A percentile compares a stretch with the other conserved stretches of the same genome.
These are phyloP conservation scores for Phrynosoma platyrhinos DNA, from an alignment of 2,113 vertebrate genomes.

Conservation along the genomic window DNA sequence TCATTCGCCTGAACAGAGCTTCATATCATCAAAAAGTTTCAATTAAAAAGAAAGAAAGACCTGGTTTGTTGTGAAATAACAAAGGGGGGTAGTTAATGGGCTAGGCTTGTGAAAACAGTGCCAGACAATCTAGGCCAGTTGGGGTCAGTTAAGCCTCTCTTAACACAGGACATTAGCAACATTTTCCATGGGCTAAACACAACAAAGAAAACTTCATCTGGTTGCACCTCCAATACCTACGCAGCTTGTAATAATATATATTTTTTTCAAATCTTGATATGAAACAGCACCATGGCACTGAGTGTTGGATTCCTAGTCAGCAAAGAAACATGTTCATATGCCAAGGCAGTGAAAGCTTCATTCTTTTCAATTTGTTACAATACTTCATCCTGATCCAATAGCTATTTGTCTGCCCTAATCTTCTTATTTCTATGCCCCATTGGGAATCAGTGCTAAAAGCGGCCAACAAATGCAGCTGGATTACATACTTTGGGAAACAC, in stretches of 20 bases:
- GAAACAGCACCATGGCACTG: slow-evolving; percentile 68
- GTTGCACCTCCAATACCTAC: slow-evolving; percentile 69
- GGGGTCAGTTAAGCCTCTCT: slow-evolving; percentile 72
- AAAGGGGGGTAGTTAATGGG: slow-evolving; percentile 72
- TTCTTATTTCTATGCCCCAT: slow-evolving; percentile 3
- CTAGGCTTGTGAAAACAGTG: slow-evolving; percentile 73
- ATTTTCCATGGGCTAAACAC: slow-evolving; percentile 78
- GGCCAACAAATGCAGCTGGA: slow-evolving; percentile 1
- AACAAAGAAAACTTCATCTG: slow-evolving; percentile 75
- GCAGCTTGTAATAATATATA: slow-evolving; percentile 66
- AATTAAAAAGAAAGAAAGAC: slow-evolving; percentile 52
- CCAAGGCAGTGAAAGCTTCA: slow-evolving; percentile 51
- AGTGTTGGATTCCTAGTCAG: slow-evolving; percentile 39
- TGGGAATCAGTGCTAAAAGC: background rate
- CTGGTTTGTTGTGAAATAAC: slow-evolving; percentile 76
- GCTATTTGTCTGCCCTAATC: slow-evolving; percentile 18
- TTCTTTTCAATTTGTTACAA: slow-evolving; percentile 32
- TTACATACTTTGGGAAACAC: background rate
- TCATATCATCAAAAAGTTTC: slow-evolving; percentile 72
- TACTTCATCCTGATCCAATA: slow-evolving; percentile 50
- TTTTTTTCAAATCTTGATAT: slow-evolving; percentile 62
- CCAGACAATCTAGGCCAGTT: slow-evolving; percentile 72
- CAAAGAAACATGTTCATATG: slow-evolving; percentile 24
- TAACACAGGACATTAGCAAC: slow-evolving; percentile 67
- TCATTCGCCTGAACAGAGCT: slow-evolving; percentile 58